Evolutionary conservation across 1,140 invertebrate species (phyloP), one percentile per base, ranked within the genome.

Genomic region (Tetramorium simillimum): DNA sequence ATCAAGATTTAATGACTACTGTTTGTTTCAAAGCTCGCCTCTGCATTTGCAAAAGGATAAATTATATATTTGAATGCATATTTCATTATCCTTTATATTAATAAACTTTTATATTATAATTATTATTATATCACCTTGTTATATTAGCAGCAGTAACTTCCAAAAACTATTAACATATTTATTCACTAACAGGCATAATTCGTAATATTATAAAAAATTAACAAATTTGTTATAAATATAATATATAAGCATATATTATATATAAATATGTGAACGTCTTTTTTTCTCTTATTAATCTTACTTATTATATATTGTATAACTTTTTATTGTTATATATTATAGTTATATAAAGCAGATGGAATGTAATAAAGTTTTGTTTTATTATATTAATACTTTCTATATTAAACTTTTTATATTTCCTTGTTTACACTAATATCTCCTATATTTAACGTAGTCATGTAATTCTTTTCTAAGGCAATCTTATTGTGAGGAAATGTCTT

Each of bases 301-400:
- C 4, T 65, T 69, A 67, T 43, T 69, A 69, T 49, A 46, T 10
- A 24, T 69, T 69, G 24, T 56, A 56, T 33, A 16, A 4, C 3
- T 56, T 53, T 3, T 1, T 67, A 67, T 46, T 46, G 18, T 49
- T 46, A 69, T 16, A 28, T 69, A 69, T 69, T 69, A 46, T 69
- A 49, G 10, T 3, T 49, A 37, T 2, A 70, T 65, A 24, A 46
- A 24, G 0, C 1, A 24, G 6, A 46, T 28, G 46, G 69, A 72
- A 72, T 72, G 43, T 72, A 28, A 69, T n/a, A 40, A 2, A 69
- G 5, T 46, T 46, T 67, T 67, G 37, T 37, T 37, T n/a, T 67
- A 9, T 65, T 40, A 43, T 69, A 69, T 43, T 69, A 69, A 43
- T 69, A 67, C n/a, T n/a, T n/a, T n/a, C n/a, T n/a, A n/a, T n/a